Evolutionary conservation across 1,140 invertebrate genomes (phyloP).

Genomic region (Coenobita brevimanus): DNA sequence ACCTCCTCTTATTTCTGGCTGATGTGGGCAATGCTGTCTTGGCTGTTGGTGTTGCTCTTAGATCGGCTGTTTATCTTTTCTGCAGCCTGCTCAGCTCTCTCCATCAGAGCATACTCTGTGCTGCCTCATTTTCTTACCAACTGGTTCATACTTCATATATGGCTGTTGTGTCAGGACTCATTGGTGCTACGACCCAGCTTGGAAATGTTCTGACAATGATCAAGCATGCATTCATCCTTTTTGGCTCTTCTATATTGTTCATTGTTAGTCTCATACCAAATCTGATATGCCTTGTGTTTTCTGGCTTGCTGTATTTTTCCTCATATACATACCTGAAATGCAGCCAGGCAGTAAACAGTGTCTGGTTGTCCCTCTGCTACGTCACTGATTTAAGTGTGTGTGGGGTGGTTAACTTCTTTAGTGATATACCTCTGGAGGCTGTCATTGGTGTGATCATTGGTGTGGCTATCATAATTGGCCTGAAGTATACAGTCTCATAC

Average conservation of each 20-base stretch:
- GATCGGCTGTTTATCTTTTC: background rate
- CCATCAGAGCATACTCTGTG: background rate
- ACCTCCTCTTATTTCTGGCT: conserved; percentile 52
- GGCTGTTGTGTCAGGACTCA: background rate
- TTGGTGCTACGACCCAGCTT: background rate
- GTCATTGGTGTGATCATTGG: conserved; percentile 44
- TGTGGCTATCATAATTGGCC: conserved; percentile 33
- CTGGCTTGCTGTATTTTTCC: conserved; percentile 23
- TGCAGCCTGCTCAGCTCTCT: conserved; percentile 7
- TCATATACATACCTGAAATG: conserved; percentile 40
- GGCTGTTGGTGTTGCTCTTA: conserved; percentile 6
- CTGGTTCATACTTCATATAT: conserved; percentile 40
- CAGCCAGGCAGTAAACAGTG: conserved; percentile 28
- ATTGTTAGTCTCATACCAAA: conserved; percentile 42
- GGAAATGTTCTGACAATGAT: conserved; percentile 31
- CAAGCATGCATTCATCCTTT: conserved; percentile 53
- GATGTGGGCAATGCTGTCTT: conserved; percentile 59
- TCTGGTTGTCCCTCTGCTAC: background rate
- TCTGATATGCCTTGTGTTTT: conserved; percentile 45
- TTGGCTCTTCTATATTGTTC: conserved; percentile 58
- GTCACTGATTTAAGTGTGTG: background rate
- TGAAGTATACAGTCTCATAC: conserved; percentile 44
- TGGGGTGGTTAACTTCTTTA: conserved; percentile 27
- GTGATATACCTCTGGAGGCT: conserved; percentile 51
- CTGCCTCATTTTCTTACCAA: conserved; percentile 24